Base-by-base conservation (phyloP, 1,140 invertebrate species). In the Drosophila nasuta region DNA sequence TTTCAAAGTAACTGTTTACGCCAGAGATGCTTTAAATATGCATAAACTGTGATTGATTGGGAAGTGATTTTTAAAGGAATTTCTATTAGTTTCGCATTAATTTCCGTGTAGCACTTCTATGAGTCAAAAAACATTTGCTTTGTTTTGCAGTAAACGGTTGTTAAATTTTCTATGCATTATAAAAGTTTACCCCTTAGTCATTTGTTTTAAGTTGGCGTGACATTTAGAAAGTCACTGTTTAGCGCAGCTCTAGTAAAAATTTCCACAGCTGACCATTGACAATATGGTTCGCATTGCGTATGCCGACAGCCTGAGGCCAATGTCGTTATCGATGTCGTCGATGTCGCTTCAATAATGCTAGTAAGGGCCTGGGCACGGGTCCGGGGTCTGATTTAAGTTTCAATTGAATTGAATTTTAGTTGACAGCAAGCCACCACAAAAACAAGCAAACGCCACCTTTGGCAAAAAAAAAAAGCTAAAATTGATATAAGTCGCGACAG, bases 401-500 rank as follows among this genome's bases (percentile, higher is more conserved):
- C 66, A 63, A 64, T 52, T 60, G 46, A 57, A 46, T 35, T 65
- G 6, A 49, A 56, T 13, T 65, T 43, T n/a, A 52, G 43, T 67
- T 60, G 45, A 52, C 15, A 20, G 30, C 28, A 11, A 52, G 58
- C 41, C 52, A 63, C 41, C 46, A 45, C 46, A 60, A 49, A 56
- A 64, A 59, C 70, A 13, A 25, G 28, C 72, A 41, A 43, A 10
- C 56, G 49, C 33, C 35, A 69, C 46, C 81, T 43, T 60, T 60
- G 51, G 17, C 41, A 66, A 81, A 25, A 25, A 20, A 20, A 20
- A 25, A 25, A 25, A 25, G 4, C 20, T 25, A 25, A 25, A 74
- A 20, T 38, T 81, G 75, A 86, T 85, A 85, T 85, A 85, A 85
- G 81, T 85, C 54, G 65, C 59, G 45, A 51, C 49, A 66, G 35